A percentile compares a stretch with the other conserved stretches of the same genome.
Evolutionary conservation across 2,888 invertebrate genomes (phyloP).

Genomic region (Meandrusa payeni): DNA sequence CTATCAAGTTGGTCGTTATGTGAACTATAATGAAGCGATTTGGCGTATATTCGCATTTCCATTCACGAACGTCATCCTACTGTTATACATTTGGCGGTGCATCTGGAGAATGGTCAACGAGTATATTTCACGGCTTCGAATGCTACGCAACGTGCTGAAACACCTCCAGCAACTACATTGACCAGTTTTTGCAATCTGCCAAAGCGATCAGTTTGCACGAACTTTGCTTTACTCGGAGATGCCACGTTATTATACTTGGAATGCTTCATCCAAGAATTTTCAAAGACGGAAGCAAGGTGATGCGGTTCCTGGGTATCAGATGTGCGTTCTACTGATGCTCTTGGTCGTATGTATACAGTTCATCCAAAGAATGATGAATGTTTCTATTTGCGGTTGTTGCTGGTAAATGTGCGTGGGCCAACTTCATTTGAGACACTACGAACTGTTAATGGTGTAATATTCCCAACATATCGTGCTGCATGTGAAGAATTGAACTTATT

Average conservation of each 20-base stretch:
- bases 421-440: constrained; percentile 31
- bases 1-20: constrained; percentile 28
- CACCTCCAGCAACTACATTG: constrained; percentile 32
- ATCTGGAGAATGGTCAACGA: constrained; percentile 29
- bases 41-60: constrained; percentile 29
- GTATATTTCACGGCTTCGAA: constrained; percentile 31
- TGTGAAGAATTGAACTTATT: constrained; percentile 34
- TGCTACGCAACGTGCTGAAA: constrained; percentile 29
- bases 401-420: constrained; percentile 31
- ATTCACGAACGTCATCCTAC: constrained; percentile 39
- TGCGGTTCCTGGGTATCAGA: constrained; percentile 25
- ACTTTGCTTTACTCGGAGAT: constrained; percentile 28
- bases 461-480: constrained; percentile 34
- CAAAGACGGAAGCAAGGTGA: constrained; percentile 24
- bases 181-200: constrained; percentile 29
- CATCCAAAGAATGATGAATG: constrained; percentile 30
- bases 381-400: constrained; percentile 28
- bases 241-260: constrained; percentile 29
- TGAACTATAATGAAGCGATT: constrained; percentile 31
- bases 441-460: constrained; percentile 34
- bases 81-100: constrained; percentile 35
- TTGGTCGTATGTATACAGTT: constrained; percentile 25
- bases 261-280: constrained; percentile 26
- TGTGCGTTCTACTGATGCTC: constrained; percentile 21
- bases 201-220: constrained; percentile 26